phyloP scores from a whole-genome alignment of 2,797 vertebrate genomes.

The Pogonophryne albipinna region DNA sequence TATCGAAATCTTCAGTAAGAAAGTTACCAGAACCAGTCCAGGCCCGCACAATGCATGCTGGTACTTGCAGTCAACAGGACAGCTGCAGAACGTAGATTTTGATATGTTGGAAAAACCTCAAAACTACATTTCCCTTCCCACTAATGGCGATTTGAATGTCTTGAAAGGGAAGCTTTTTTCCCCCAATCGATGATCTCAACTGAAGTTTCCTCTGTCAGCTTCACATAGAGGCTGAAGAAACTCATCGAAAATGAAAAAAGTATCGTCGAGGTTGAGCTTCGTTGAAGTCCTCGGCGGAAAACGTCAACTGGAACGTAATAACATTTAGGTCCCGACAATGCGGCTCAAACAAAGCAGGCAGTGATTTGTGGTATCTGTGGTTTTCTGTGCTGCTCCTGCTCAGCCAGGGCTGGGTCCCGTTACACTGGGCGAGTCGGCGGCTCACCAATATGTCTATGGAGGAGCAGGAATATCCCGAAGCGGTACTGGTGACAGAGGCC shows the following conservation, averaged over 20 bases:
- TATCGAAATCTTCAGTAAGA: not conserved
- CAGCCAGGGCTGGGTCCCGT: slow-evolving; percentile 79
- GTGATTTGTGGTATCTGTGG: slow-evolving; percentile 67
- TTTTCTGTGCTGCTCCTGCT: slow-evolving; percentile 44
- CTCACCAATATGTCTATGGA: slow-evolving; percentile 87
- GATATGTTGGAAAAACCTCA: rapidly evolving
- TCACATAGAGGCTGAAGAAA: slow-evolving; percentile 55
- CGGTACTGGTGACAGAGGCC: slow-evolving; percentile 90
- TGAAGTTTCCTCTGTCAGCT: slow-evolving; percentile 74
- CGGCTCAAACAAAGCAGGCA: slow-evolving; percentile 71
- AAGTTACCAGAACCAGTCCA: no score
- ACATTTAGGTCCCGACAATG: slow-evolving; percentile 63
- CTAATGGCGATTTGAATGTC: slow-evolving; percentile 60
- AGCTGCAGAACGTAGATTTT: no score
- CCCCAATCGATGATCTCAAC: slow-evolving; percentile 78
- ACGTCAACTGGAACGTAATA: slow-evolving; percentile 18
- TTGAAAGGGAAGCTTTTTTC: slow-evolving; percentile 66
- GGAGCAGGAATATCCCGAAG: slow-evolving; percentile 88
- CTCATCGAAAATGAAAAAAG: slow-evolving; percentile 61
- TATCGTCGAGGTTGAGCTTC: slow-evolving; percentile 4
- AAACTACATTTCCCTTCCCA: slow-evolving; percentile 83
- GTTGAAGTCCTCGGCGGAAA: slow-evolving; percentile 18
- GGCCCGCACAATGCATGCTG: slow-evolving; percentile 64
- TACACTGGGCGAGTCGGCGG: slow-evolving; percentile 62
- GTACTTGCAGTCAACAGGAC: slow-evolving; percentile 61